Evolutionary conservation across 2,797 vertebrate species (phyloP), one percentile per base, ranked within the genome.

Genomic region (Anableps anableps): DNA sequence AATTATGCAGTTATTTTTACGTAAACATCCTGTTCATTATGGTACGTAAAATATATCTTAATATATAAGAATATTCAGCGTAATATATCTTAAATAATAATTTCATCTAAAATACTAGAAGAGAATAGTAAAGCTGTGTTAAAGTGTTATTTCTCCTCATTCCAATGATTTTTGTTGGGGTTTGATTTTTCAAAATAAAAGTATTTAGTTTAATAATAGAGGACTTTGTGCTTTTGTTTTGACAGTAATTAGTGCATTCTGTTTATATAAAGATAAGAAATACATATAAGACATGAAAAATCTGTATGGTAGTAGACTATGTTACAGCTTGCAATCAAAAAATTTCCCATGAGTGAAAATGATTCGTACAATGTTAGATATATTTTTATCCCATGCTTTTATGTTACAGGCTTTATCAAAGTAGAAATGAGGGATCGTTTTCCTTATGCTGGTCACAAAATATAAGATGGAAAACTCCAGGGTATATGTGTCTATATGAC

Each of bases 351-450:
- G 73, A 82, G 82, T 86, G 80, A 87, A 89, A 92, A 91, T 86
- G 80, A 86, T 88, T 86, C 70, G 80, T 89, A 89, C 91, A 91
- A 80, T 80, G 84, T 81, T 83, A 72, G 83, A 79, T 77, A 85
- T 75, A 34, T 86, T 89, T 47, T 85, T 51, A 90, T 89, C 74
- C 89, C 94, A 95, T 95, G 94, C 94, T 86, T 81, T 82, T 92
- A 93, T 92, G 93, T 86, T 91, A 93, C 89, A 94, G 81, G 90
- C 73, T 86, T 93, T 92, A 93, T 91, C 89, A 94, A 94, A 95
- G 88, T 94, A 93, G 86, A 93, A 94, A 94, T 83, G 66, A 34
- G 80, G 81, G 60, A 75, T 83, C 78, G 29, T 77, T 83, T 82
- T 85, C 79, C 83, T 84, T 87, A 85, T 78, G 86, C 83, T 85